Evolutionary conservation across 2,888 invertebrate genomes (phyloP).

Genomic region (Notodonta ziczac): DNA sequence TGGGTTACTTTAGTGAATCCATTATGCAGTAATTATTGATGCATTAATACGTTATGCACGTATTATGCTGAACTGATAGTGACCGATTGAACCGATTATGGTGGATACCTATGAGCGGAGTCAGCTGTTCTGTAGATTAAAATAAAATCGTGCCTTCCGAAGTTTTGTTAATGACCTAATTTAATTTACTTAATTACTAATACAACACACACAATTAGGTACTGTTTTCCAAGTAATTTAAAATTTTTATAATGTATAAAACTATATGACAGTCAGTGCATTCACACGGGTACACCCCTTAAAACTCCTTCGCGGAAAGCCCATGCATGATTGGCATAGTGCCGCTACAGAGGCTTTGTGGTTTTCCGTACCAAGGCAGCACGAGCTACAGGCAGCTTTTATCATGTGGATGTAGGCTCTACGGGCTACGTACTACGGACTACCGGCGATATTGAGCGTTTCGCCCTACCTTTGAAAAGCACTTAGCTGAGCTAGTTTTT

Average conservation of each 20-base stretch:
- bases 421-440: not conserved
- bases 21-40: no score
- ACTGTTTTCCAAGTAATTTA: no score
- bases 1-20: not conserved
- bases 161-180: no score
- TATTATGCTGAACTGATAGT: no score
- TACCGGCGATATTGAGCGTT: not conserved
- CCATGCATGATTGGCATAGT: constrained; percentile 29
- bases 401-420: not conserved
- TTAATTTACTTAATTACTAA: no score
- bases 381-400: constrained; percentile 32
- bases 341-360: constrained; percentile 54
- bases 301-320: not conserved
- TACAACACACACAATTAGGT: no score
- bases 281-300: not conserved
- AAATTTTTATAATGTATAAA: no score
- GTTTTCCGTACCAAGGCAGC: constrained; percentile 53
- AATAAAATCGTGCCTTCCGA: no score
- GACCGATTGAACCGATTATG: no score
- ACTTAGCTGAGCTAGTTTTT: not conserved
- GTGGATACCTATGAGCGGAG: no score
- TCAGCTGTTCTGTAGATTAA: no score
- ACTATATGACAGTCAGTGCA: not conserved
- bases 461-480: not conserved
- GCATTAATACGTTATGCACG: no score